Conservation (phyloP, 23 tunicate species). For the Trididemnum nubilum region DNA sequence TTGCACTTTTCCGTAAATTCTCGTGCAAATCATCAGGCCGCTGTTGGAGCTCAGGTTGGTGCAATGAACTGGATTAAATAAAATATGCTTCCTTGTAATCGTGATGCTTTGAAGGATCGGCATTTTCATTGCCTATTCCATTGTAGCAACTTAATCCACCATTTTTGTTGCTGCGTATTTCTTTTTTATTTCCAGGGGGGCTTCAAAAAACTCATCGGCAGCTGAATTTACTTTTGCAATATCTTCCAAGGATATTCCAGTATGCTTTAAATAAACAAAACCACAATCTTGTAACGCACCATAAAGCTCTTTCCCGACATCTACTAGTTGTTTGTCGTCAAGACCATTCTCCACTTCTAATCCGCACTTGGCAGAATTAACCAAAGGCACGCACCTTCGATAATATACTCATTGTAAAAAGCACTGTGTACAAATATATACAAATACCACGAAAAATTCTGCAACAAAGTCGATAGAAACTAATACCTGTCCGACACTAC, state of each 20-base stretch:
- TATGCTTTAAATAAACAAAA: slow-evolving; percentile 45
- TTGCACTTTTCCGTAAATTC: slow-evolving; percentile 34
- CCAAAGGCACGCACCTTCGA: too few species aligned
- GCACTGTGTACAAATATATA: too few species aligned
- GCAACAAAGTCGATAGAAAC: too few species aligned
- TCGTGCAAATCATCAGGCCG: slow-evolving; percentile 17
- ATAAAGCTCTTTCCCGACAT: slow-evolving; percentile 24
- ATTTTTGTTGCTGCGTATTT: not conserved
- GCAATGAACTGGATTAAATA: not conserved
- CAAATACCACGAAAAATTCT: too few species aligned
- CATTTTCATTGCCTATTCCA: slow-evolving; percentile 18
- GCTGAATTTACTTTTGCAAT: not conserved
- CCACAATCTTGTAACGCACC: slow-evolving; percentile 35
- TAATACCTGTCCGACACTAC: too few species aligned
- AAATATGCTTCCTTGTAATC: slow-evolving; percentile 62
- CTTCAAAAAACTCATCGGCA: not conserved
- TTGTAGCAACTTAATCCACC: not conserved
- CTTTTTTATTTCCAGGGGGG: not conserved
- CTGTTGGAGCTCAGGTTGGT: slow-evolving; percentile 17
- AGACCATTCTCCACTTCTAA: too few species aligned
- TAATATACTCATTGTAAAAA: too few species aligned
- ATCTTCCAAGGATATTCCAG: slow-evolving; percentile 1
- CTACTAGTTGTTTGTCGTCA: too few species aligned
- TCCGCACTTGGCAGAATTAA: too few species aligned
- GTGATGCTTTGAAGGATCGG: slow-evolving; percentile 12